phyloP scores from a whole-genome alignment of 1,140 invertebrate genomes.

The Dendroctonus ponderosae region DNA sequence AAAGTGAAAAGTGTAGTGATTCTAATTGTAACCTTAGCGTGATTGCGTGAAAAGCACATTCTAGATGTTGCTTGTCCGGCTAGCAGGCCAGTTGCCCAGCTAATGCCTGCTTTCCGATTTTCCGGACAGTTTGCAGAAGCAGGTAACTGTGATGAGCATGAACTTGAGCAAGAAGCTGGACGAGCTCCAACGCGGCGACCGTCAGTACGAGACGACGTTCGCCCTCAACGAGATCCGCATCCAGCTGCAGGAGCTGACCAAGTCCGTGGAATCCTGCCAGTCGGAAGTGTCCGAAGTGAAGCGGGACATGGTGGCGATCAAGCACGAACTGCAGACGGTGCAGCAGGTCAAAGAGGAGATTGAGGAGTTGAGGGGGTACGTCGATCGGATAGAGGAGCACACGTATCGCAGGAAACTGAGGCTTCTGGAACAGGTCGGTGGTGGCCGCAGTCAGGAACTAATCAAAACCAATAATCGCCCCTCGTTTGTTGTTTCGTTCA shows the following conservation, averaged over 20 bases:
- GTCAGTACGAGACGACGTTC: constrained; percentile 84
- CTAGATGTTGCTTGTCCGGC: no score
- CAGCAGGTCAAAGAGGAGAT: constrained; percentile 93
- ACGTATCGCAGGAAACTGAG: constrained; percentile 81
- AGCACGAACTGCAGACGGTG: constrained; percentile 87
- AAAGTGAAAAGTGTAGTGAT: no score
- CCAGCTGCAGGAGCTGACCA: constrained; percentile 87
- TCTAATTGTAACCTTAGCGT: no score
- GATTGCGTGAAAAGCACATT: no score
- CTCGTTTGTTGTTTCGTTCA: background rate
- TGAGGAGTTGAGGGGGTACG: constrained; percentile 85
- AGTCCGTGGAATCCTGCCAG: constrained; percentile 90
- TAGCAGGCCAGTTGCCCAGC: no score
- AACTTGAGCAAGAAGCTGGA: constrained; percentile 89
- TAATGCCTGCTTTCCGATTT: no score
- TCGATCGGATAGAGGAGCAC: constrained; percentile 85
- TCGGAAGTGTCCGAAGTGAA: constrained; percentile 89
- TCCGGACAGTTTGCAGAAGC: constrained; percentile 80
- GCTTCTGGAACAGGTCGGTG: constrained; percentile 81
- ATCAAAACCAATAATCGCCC: background rate
- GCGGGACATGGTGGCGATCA: constrained; percentile 90
- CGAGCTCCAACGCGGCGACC: constrained; percentile 77
- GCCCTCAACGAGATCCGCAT: constrained; percentile 86
- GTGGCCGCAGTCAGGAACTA: no score
- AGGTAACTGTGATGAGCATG: constrained; percentile 94